A percentile compares a stretch with the other conserved stretches of the same genome.
These are phyloP conservation scores for Noctua comes DNA, from an alignment of 2,888 invertebrate species.

Conservation along the genomic window DNA sequence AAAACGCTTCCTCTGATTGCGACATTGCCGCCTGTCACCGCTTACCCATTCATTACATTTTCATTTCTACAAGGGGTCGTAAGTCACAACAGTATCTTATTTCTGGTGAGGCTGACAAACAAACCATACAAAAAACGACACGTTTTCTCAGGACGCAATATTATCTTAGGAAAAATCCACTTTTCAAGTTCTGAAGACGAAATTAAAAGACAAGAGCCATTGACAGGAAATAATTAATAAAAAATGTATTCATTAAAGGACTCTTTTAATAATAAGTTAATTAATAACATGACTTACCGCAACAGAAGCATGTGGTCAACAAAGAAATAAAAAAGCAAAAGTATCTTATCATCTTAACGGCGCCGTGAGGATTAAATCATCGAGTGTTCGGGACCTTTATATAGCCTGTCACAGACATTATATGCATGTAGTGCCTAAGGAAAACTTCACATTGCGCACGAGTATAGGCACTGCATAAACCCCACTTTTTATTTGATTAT, in stretches of 20 bases:
- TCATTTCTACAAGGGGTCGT: neutral
- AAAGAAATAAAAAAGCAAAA: conserved; percentile 21
- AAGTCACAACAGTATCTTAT: neutral
- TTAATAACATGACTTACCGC: conserved; percentile 31
- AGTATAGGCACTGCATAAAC: neutral
- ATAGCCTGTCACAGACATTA: conserved; percentile 9
- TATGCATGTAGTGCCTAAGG: neutral
- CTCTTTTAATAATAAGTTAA: neutral
- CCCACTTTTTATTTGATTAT: neutral
- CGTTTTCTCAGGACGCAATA: neutral
- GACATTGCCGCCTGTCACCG: neutral
- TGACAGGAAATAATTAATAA: neutral
- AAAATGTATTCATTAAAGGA: neutral
- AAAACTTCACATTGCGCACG: conserved; percentile 19
- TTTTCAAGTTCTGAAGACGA: neutral
- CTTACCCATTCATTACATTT: neutral
- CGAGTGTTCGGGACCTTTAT: conserved; percentile 5
- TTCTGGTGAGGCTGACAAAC: neutral
- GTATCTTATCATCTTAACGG: conserved; percentile 24
- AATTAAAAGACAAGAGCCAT: neutral
- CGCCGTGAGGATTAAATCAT: neutral
- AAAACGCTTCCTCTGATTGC: neutral
- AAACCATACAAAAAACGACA: neutral
- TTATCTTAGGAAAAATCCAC: neutral
- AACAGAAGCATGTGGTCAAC: conserved; percentile 27